Conservation (phyloP, 2,888 invertebrate species). For the Eupithecia subfuscata region DNA sequence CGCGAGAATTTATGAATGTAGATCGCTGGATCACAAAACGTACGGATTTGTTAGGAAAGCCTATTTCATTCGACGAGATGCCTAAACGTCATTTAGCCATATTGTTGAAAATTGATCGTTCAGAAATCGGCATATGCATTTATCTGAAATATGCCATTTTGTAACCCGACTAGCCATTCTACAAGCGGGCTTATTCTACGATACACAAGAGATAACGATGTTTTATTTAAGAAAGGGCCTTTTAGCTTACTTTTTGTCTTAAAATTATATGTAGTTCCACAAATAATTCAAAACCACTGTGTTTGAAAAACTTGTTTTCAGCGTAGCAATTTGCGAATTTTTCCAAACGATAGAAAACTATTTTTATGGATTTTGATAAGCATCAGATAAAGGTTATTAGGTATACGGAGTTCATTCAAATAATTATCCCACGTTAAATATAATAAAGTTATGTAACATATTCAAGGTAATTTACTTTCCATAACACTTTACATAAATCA, state of each 20-base stretch:
- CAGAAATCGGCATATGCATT: no score
- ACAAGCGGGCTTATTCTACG: no score
- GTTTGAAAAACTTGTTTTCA: background rate
- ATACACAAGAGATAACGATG: background rate
- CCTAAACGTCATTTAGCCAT: no score
- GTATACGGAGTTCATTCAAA: background rate
- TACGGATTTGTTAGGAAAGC: no score
- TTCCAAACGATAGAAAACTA: background rate
- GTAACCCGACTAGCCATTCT: no score
- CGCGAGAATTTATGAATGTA: background rate
- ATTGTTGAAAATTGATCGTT: no score
- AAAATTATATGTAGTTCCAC: no score
- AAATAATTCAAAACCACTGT: background rate
- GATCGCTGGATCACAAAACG: no score
- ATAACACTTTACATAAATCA: constrained; percentile 19
- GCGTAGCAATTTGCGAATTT: background rate
- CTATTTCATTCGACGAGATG: no score
- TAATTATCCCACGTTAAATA: background rate
- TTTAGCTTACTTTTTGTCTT: no score
- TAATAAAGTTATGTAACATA: background rate
- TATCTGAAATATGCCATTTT: no score
- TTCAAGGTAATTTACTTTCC: background rate
- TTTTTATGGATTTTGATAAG: background rate
- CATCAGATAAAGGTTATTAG: no score
- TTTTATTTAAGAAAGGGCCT: background rate